These are phyloP conservation scores for Spondyliosoma cantharus DNA, from an alignment of 2,797 vertebrate species.

Conservation along the genomic window DNA sequence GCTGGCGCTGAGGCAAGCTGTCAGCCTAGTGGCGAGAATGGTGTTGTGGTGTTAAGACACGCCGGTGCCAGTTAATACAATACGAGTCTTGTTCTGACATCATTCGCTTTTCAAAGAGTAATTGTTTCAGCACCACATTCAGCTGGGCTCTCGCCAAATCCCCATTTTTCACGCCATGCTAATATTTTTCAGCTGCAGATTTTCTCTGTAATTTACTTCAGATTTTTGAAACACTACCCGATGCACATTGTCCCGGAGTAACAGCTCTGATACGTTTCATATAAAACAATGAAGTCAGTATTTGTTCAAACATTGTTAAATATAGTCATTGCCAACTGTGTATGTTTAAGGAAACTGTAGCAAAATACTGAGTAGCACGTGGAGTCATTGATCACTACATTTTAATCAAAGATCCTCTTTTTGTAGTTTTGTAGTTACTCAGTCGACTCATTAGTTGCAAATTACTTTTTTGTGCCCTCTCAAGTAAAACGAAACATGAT, in stretches of 20 bases:
- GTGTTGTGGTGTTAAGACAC: neutral
- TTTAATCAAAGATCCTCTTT: no score
- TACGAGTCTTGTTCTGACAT: neutral
- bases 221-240: neutral
- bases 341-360: no score
- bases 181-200: neutral
- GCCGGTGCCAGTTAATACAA: neutral
- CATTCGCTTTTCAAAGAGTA: neutral
- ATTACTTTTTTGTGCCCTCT: no score
- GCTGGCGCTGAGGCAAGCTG: slow-evolving; percentile 25
- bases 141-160: neutral
- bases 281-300: neutral
- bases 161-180: neutral
- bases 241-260: neutral
- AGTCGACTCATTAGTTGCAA: no score
- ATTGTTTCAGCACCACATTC: neutral
- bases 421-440: no score
- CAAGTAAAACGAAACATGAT: no score
- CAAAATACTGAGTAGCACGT: no score
- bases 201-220: neutral
- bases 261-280: neutral
- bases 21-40: slow-evolving; percentile 13
- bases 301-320: neutral
- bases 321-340: no score
- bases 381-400: no score